These are phyloP conservation scores for Plectus sambesii DNA, from an alignment of 1,140 invertebrate species.

Conservation along the genomic window DNA sequence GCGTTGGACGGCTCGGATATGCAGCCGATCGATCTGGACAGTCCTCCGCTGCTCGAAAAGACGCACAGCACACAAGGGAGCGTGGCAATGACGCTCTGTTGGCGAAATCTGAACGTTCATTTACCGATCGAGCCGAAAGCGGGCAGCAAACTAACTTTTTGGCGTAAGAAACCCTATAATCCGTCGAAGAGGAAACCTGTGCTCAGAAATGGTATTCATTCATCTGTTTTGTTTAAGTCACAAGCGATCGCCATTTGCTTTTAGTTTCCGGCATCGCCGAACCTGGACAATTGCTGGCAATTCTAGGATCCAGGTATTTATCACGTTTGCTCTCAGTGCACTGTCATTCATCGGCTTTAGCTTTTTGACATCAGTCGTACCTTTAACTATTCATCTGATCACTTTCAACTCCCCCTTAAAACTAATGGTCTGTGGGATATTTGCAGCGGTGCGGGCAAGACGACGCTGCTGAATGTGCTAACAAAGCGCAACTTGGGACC, in stretches of 20 bases:
- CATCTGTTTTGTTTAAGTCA: slow-evolving; percentile 13
- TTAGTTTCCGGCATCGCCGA: slow-evolving; percentile 70
- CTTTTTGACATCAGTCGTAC: too few relatives aligned
- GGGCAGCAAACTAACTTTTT: too few relatives aligned
- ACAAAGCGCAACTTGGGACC: slow-evolving; percentile 63
- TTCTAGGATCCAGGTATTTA: slow-evolving; percentile 63
- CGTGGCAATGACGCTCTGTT: slow-evolving; percentile 14
- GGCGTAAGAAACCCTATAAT: too few relatives aligned
- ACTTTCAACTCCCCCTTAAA: too few relatives aligned
- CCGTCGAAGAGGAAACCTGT: too few relatives aligned
- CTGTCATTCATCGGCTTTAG: slow-evolving; percentile 12
- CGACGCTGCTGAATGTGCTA: slow-evolving; percentile 75
- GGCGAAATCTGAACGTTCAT: slow-evolving; percentile 18
- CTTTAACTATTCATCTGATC: too few relatives aligned
- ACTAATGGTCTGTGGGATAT: too few relatives aligned
- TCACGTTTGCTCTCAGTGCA: slow-evolving; percentile 6
- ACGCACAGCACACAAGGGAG: too few relatives aligned
- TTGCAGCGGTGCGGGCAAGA: slow-evolving; percentile 77
- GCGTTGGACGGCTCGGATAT: slow-evolving; percentile 90
- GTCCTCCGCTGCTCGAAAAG: too few relatives aligned
- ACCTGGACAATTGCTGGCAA: slow-evolving; percentile 74
- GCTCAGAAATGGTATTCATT: too few relatives aligned
- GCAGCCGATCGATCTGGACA: slow-evolving; percentile 97
- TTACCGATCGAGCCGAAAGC: too few relatives aligned
- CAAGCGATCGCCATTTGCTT: not conserved